phyloP scores from a whole-genome alignment of 2,888 invertebrate species.

The Rhogogaster chlorosoma region DNA sequence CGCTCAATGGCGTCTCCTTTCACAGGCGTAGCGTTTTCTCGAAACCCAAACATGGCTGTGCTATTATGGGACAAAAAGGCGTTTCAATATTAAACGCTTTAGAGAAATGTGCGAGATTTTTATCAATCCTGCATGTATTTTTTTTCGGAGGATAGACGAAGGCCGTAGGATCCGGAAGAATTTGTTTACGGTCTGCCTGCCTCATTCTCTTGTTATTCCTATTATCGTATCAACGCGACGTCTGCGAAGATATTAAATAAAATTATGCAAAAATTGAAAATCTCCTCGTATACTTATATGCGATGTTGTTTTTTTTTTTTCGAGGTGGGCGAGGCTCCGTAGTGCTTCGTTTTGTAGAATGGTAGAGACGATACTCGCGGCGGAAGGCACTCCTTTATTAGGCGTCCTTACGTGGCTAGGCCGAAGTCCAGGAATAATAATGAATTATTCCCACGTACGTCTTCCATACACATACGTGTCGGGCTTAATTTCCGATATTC shows the following conservation, averaged over 20 bases:
- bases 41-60: background rate
- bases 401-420: conserved; percentile 39
- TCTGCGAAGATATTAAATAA: background rate
- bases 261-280: background rate
- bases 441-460: conserved; percentile 36
- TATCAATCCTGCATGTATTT: background rate
- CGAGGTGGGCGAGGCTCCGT: conserved; percentile 3
- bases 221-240: background rate
- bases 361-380: conserved; percentile 8
- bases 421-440: conserved; percentile 42
- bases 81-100: background rate
- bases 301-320: background rate
- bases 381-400: conserved; percentile 46
- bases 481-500: background rate
- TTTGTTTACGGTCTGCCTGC: background rate
- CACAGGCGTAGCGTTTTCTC: conserved; percentile 51
- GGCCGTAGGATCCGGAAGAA: background rate
- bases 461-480: conserved; percentile 1
- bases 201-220: background rate
- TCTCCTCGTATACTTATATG: background rate
- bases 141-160: background rate
- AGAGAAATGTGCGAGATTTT: background rate
- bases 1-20: conserved; percentile 51
- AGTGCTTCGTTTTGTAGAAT: background rate
- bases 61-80: background rate